Conservation (phyloP, 2,797 vertebrate genomes). For the Phaenicophaeus curvirostris region DNA sequence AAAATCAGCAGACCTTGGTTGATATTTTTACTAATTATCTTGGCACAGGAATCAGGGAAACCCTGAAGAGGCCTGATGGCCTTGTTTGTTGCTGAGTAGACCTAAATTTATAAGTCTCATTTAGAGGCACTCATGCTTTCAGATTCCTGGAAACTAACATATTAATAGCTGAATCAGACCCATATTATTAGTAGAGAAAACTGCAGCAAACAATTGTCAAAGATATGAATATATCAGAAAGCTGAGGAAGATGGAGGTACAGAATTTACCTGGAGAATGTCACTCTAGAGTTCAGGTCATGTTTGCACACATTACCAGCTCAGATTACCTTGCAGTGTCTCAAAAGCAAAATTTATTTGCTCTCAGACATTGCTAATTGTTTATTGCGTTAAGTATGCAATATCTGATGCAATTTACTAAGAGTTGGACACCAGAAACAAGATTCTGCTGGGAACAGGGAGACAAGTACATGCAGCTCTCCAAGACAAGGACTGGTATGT, state of each 20-base stretch:
- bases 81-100: not conserved
- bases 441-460: not conserved
- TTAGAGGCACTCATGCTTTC: not conserved
- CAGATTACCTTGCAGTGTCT: not conserved
- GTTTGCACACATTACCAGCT: not conserved
- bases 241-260: not conserved
- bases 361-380: not conserved
- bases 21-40: not conserved
- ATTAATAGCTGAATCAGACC: not conserved
- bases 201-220: not conserved
- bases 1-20: not conserved
- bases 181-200: not conserved
- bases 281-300: not conserved
- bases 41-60: not conserved
- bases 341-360: not conserved
- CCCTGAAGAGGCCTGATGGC: not conserved
- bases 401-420: not conserved
- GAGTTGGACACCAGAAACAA: not conserved
- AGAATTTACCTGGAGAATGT: not conserved
- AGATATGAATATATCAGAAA: not conserved
- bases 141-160: not conserved
- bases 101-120: not conserved
- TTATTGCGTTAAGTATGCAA: not conserved
- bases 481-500: not conserved
- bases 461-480: not conserved